Evolutionary conservation across 2,113 vertebrate species (phyloP).

Genomic region (Cygnus buccinator): DNA sequence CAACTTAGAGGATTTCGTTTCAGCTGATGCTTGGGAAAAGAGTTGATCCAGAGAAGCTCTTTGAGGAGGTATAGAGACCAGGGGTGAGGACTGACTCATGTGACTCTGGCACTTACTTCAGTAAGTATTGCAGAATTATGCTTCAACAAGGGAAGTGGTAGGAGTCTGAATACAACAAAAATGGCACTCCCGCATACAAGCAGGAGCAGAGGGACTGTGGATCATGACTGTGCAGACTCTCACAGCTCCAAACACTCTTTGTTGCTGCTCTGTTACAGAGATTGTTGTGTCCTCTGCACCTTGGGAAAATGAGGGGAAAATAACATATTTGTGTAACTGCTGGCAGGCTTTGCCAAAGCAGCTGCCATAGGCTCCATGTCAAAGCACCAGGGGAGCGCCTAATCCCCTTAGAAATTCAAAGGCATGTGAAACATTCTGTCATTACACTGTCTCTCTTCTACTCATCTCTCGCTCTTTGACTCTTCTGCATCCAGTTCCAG

Average conservation of each 20-base stretch:
- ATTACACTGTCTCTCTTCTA: constrained; percentile 47
- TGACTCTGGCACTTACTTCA: neutral
- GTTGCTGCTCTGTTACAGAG: neutral
- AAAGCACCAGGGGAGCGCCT: constrained; percentile 27
- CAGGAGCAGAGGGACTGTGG: neutral
- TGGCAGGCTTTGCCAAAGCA: constrained; percentile 50
- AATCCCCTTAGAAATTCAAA: constrained; percentile 66
- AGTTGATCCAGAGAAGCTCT: constrained; percentile 10
- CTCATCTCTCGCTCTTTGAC: constrained; percentile 37
- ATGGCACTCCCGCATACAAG: neutral
- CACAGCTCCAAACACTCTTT: neutral
- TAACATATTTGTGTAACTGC: constrained; percentile 44
- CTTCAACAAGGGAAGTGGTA: neutral
- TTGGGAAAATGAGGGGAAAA: constrained; percentile 52
- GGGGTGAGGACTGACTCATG: neutral
- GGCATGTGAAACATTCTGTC: constrained; percentile 62
- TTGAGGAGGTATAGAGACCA: neutral
- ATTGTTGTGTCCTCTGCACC: constrained; percentile 47
- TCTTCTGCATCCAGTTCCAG: constrained; percentile 54
- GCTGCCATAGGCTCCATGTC: constrained; percentile 42
- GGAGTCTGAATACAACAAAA: neutral
- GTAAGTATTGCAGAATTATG: neutral
- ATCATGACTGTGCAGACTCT: neutral
- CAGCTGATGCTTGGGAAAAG: constrained; percentile 49
- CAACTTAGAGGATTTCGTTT: constrained; percentile 42